phyloP scores from a whole-genome alignment of 2,113 vertebrate genomes.

The Pantherophis guttatus region DNA sequence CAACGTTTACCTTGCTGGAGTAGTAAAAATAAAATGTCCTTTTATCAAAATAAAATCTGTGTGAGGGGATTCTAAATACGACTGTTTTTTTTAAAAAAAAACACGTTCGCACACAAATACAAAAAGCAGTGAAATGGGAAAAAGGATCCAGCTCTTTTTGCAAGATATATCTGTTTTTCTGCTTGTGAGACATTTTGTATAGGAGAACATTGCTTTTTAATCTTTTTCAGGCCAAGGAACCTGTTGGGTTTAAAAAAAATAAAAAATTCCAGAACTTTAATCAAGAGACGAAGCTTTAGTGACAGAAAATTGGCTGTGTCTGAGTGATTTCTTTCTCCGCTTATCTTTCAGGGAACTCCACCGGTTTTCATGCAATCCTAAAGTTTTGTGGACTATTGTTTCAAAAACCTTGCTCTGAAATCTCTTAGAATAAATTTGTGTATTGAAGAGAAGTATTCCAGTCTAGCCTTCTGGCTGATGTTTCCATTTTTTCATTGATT shows the following conservation, averaged over 20 bases:
- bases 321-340: neutral
- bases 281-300: neutral
- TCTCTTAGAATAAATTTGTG: neutral
- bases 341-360: neutral
- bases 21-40: neutral
- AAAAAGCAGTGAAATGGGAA: neutral
- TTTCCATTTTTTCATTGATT: neutral
- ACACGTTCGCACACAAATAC: accelerated
- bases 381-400: neutral
- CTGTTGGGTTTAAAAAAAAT: neutral
- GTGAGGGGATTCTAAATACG: neutral
- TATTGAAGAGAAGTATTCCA: neutral
- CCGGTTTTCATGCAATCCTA: neutral
- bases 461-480: neutral
- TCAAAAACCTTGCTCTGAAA: neutral
- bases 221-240: neutral
- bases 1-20: neutral
- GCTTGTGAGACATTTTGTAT: neutral
- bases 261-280: neutral
- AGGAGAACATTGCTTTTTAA: neutral
- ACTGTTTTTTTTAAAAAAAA: neutral
- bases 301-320: neutral
- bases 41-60: neutral
- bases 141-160: neutral
- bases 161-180: neutral